Evolutionary conservation across 2,888 invertebrate genomes (phyloP).

Genomic region (Fragum whitleyi): DNA sequence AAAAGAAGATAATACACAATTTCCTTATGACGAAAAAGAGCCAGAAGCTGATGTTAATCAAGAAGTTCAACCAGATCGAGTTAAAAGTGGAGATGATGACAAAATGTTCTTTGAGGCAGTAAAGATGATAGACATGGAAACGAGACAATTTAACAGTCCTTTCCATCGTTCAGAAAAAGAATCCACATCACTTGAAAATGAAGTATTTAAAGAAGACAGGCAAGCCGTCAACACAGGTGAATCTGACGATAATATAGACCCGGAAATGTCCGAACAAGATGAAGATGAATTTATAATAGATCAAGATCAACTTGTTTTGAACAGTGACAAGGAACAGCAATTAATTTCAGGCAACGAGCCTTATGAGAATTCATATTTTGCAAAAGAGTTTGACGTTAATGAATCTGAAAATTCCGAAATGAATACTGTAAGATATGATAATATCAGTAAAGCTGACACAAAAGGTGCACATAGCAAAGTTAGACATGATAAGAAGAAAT

Average conservation of each 20-base stretch:
- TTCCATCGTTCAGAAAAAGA: not conserved
- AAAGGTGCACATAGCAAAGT: not conserved
- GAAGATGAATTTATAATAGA: not conserved
- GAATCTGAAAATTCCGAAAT: not conserved
- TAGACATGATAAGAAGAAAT: constrained; percentile 4
- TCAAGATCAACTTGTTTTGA: not conserved
- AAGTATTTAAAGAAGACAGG: not conserved
- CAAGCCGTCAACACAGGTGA: not conserved
- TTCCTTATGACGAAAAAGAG: not conserved
- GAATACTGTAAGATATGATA: not conserved
- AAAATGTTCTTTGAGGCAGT: constrained; percentile 8
- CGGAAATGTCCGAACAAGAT: not conserved
- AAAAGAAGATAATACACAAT: not conserved
- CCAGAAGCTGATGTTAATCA: not conserved
- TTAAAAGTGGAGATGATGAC: not conserved
- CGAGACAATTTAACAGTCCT: not conserved
- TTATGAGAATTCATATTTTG: too few species aligned
- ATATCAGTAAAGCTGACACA: not conserved
- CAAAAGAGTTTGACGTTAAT: not conserved
- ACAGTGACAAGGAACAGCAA: not conserved
- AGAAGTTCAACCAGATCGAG: not conserved
- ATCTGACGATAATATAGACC: not conserved
- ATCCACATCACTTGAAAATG: not conserved
- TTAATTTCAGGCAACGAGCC: too few species aligned
- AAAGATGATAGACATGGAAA: constrained; percentile 5